Evolutionary conservation across 2,113 vertebrate species (phyloP).

Genomic region (Microcebus murinus): DNA sequence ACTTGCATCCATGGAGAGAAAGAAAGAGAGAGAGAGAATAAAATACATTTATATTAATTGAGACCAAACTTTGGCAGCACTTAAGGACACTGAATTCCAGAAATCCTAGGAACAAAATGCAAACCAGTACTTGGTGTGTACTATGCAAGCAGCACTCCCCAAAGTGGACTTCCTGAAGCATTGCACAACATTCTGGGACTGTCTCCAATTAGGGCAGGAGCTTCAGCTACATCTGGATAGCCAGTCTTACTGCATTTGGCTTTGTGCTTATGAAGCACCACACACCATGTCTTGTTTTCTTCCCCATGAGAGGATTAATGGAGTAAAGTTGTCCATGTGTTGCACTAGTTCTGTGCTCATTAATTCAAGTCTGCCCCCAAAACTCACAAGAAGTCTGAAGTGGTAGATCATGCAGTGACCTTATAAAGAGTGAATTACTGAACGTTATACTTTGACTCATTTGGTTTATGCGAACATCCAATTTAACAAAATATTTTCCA

Average conservation of each 20-base stretch:
- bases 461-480: slow-evolving; percentile 7
- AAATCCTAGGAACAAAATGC: slow-evolving; percentile 42
- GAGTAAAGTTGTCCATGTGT: background rate
- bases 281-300: background rate
- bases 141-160: background rate
- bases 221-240: background rate
- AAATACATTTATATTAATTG: slow-evolving; percentile 36
- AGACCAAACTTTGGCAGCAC: background rate
- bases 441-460: background rate
- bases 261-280: background rate
- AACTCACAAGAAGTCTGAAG: background rate
- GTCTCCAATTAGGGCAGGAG: slow-evolving; percentile 1
- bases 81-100: slow-evolving; percentile 6
- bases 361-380: background rate
- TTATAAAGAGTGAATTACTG: background rate
- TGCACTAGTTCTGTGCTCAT: background rate
- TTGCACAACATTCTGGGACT: background rate
- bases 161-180: slow-evolving; percentile 39
- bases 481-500: slow-evolving; percentile 30
- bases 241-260: background rate
- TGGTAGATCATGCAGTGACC: background rate
- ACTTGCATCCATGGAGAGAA: background rate
- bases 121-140: background rate
- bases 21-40: background rate
- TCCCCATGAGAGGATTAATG: background rate